These are phyloP conservation scores for Mesocentrotus franciscanus DNA, from an alignment of 53 echinoderm and acorn worm species.

Conservation along the genomic window DNA sequence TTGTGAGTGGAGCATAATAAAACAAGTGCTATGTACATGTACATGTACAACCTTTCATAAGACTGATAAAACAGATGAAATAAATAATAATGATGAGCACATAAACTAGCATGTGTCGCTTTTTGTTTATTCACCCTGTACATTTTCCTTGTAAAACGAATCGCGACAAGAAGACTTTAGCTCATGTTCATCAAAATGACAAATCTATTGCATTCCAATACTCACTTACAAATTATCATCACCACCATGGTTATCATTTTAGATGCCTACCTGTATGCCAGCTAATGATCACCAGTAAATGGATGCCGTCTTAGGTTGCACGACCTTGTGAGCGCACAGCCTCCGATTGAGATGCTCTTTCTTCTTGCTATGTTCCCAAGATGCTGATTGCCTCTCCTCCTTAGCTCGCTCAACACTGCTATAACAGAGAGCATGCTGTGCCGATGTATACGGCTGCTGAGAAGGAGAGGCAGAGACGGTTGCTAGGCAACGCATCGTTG, in stretches of 20 bases:
- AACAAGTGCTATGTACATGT: too few species aligned
- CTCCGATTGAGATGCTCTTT: constrained; percentile 3
- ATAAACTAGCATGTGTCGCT: too few species aligned
- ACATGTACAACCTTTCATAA: too few species aligned
- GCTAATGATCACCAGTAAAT: background rate
- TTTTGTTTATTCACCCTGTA: too few species aligned
- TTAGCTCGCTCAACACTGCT: background rate
- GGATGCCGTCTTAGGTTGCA: background rate
- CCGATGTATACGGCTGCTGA: background rate
- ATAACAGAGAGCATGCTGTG: background rate
- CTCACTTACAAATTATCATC: background rate
- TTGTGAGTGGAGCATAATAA: too few species aligned
- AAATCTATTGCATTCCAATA: too few species aligned
- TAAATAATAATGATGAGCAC: too few species aligned
- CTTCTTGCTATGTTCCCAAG: background rate
- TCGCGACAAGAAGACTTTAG: too few species aligned
- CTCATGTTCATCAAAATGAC: too few species aligned
- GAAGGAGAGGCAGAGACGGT: constrained; percentile 23
- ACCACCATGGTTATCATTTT: background rate
- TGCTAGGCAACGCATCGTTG: constrained; percentile 17
- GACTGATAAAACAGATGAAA: too few species aligned
- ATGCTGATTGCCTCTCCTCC: background rate
- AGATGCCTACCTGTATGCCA: background rate
- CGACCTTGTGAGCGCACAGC: background rate
- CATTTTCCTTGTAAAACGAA: too few species aligned